phyloP scores from a whole-genome alignment of 2,113 vertebrate species.

The Macroglossus sobrinus region DNA sequence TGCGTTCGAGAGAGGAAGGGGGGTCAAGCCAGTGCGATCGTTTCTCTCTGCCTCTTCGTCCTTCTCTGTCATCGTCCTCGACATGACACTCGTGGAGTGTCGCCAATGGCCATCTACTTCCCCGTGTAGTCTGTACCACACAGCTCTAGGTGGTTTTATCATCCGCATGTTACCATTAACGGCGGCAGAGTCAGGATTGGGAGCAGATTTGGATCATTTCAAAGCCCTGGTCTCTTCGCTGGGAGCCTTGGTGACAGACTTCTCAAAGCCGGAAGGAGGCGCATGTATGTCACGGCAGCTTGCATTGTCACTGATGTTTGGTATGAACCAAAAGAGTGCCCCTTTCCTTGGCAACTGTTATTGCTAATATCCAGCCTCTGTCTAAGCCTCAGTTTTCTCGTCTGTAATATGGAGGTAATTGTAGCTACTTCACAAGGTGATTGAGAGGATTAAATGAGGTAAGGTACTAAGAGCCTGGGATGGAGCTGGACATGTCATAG shows the following conservation, averaged over 20 bases:
- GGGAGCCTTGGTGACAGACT: background rate
- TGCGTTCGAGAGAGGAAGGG: background rate
- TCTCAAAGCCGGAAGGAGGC: background rate
- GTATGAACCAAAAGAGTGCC: background rate
- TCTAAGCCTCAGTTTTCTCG: background rate
- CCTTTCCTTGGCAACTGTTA: background rate
- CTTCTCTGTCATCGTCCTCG: background rate
- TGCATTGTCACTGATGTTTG: rapidly evolving
- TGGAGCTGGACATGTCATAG: background rate
- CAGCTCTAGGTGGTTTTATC: background rate
- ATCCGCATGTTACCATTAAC: background rate
- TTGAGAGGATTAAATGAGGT: background rate
- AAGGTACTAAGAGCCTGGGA: background rate
- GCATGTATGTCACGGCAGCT: rapidly evolving
- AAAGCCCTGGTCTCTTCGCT: background rate
- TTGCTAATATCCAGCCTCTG: background rate
- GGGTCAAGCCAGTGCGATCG: rapidly evolving
- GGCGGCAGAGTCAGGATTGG: background rate
- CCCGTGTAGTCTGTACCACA: background rate
- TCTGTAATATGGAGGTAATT: background rate
- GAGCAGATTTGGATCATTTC: background rate
- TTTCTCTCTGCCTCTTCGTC: background rate
- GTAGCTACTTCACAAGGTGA: background rate
- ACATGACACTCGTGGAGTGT: background rate
- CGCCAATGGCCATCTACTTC: background rate